Evolutionary conservation across 1,140 invertebrate species (phyloP).

Genomic region (Lamellibrachia luymesi): DNA sequence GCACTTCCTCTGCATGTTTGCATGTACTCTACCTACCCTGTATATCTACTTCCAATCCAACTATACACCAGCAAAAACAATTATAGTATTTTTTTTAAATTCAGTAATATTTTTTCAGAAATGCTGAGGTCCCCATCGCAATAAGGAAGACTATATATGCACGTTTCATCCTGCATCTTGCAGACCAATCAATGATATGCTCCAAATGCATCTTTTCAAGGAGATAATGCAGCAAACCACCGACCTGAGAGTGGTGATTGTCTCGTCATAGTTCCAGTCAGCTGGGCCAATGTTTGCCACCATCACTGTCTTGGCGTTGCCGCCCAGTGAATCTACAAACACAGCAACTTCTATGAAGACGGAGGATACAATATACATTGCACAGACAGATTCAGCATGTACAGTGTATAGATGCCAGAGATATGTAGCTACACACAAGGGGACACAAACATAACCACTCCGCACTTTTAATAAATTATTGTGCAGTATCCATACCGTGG

Average conservation of each 20-base stretch:
- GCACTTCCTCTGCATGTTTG: no score
- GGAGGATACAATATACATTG: neutral
- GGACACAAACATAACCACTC: neutral
- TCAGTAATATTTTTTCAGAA: no score
- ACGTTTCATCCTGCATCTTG: neutral
- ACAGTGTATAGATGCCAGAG: no score
- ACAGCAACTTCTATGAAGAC: neutral
- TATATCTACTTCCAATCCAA: no score
- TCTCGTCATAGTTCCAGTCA: slow-evolving; percentile 93
- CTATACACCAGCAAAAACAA: no score
- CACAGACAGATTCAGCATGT: neutral
- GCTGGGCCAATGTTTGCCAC: slow-evolving; percentile 96
- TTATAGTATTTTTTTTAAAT: no score
- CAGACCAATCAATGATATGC: no score
- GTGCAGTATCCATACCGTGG: no score
- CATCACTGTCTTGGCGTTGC: slow-evolving; percentile 96
- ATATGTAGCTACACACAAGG: neutral
- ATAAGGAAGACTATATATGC: neutral
- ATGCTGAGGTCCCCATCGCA: no score
- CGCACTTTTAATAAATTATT: no score
- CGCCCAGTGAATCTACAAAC: slow-evolving; percentile 79
- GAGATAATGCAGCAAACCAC: neutral
- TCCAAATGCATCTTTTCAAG: neutral
- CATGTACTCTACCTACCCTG: no score
- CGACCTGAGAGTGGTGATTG: slow-evolving; percentile 80